Percentiles rank a stretch among this genome's conserved stretches.
These are phyloP conservation scores for Amblyjoppa proteus DNA, from an alignment of 2,888 invertebrate species.

Conservation along the genomic window DNA sequence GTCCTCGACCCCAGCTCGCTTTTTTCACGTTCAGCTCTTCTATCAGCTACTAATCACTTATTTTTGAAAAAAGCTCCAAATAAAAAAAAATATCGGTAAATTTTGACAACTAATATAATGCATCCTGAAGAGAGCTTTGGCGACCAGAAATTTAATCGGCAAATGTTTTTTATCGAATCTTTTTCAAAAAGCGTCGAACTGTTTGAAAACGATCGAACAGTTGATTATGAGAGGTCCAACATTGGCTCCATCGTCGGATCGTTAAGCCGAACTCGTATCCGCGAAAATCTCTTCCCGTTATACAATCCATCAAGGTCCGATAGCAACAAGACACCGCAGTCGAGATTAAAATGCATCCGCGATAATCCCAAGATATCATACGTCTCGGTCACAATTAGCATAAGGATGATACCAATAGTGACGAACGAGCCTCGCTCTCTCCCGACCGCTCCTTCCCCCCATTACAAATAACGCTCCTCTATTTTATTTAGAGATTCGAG, in stretches of 20 bases:
- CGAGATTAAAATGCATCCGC: conserved; percentile 11
- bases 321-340: conserved; percentile 14
- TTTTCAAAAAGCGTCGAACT: background rate
- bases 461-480: conserved; percentile 34
- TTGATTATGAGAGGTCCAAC: background rate
- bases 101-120: too few relatives aligned
- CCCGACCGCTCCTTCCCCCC: conserved; percentile 9
- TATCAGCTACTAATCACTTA: background rate
- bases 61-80: too few relatives aligned
- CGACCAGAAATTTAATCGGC: too few relatives aligned
- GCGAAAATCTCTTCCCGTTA: conserved; percentile 1
- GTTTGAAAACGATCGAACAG: background rate
- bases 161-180: too few relatives aligned
- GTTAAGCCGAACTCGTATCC: background rate
- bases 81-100: background rate
- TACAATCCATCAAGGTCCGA: background rate
- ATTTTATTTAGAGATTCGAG: too few relatives aligned
- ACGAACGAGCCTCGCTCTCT: conserved; percentile 28
- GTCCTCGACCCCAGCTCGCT: too few relatives aligned
- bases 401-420: too few relatives aligned
- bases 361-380: background rate
- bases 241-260: background rate
- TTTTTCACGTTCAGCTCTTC: too few relatives aligned
- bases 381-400: too few relatives aligned
- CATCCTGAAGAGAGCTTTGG: too few relatives aligned